A percentile compares a stretch with the other conserved stretches of the same genome.
Conservation (phyloP, 1,140 invertebrate genomes). For the Meloidogyne exigua region DNA sequence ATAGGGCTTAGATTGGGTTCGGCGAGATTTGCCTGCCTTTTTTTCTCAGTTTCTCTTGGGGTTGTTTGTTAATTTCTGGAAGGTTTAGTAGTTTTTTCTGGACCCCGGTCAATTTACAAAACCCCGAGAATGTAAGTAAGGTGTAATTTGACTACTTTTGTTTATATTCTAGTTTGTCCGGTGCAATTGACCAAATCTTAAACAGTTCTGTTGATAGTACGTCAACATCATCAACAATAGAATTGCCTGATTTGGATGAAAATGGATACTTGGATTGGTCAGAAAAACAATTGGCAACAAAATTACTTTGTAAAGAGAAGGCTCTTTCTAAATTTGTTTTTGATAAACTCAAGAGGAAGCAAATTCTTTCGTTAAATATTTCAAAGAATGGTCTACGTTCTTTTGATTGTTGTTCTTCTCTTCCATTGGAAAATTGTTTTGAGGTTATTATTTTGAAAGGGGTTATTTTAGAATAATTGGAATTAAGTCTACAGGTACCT, state of each 20-base stretch:
- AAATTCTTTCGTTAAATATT: not conserved
- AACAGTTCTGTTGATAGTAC: not conserved
- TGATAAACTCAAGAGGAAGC: not conserved
- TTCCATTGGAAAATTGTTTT: constrained; percentile 14
- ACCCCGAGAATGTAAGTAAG: no score
- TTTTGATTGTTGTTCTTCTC: constrained; percentile 13
- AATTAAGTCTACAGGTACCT: no score
- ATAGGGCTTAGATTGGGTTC: no score
- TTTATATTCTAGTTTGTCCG: not conserved
- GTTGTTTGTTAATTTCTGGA: no score
- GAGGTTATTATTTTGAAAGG: not conserved
- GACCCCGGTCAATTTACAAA: no score
- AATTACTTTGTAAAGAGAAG: not conserved
- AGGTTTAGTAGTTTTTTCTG: no score
- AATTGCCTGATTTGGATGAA: not conserved
- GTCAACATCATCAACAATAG: not conserved
- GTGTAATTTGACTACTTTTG: not conserved
- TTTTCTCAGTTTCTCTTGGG: no score
- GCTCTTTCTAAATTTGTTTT: not conserved
- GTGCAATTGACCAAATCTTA: no score
- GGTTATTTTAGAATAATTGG: no score
- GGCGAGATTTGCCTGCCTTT: no score
- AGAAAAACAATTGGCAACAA: not conserved
- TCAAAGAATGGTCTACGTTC: constrained; percentile 14
- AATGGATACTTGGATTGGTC: constrained; percentile 8